Base-by-base conservation (phyloP, 1,140 invertebrate genomes). In the Acyrthosiphon pisum region DNA sequence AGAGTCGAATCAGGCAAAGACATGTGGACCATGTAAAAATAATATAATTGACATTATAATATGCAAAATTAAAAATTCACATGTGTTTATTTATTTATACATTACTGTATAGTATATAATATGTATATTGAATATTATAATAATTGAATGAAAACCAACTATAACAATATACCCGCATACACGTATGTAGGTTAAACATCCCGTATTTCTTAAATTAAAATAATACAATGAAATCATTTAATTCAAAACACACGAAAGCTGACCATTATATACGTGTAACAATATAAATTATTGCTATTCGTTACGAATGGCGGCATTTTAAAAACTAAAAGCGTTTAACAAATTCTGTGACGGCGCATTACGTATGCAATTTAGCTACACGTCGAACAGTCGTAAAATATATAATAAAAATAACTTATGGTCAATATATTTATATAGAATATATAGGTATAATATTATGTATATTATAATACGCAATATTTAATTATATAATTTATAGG, bases 361-460 rank as follows among this genome's bases (percentile, higher is more conserved):
- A 9, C 11, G 6, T 93, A 93, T 56, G 91, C 81, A 86, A 93
- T 93, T 93, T 86, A 84, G 76, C 48, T 86, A 93, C 91, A 93
- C 68, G 23, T 26, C 60, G 3, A 26, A 30, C 56, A 30, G 56
- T 9, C 26, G 22, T 60, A 60, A 30, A 14, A 30, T n/a, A 11
- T 30, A 11, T 4, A 30, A 60, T 30, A 60, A 60, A 60, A 60
- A 14, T 26, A 26, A 60, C 9, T 60, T 14, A 60, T 14, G 56
- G 9, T 60, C 56, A 60, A 60, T 30, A 11, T 60, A 50, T 18
- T 50, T 18, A 2, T 20, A 50, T 50, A 11, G 0, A 50, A 14
- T 50, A 11, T 60, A 60, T 60, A 9, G 7, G 56, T 30, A 30
- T 9, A 53, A 30, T 30, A 30, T 9, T 23, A 30, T 30, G 56